phyloP scores from a whole-genome alignment of 2,888 invertebrate species.

The Brachypterus glaber region DNA sequence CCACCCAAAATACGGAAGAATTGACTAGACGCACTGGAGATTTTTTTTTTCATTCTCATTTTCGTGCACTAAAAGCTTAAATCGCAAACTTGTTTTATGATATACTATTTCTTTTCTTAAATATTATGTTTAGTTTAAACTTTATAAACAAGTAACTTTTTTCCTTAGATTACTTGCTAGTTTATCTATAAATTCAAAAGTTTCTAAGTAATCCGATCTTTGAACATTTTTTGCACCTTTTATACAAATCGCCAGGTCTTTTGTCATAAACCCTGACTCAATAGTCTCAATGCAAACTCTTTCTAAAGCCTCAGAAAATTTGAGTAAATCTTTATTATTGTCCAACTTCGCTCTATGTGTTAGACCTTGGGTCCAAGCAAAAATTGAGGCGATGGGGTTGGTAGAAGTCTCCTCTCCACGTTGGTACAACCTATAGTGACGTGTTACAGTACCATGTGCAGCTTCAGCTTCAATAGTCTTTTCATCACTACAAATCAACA shows the following conservation, averaged over 20 bases:
- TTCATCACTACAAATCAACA: conserved; percentile 93
- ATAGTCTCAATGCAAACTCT: conserved; percentile 90
- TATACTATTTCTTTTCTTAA: too few species aligned
- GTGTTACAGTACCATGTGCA: conserved; percentile 77
- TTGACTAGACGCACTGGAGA: too few species aligned
- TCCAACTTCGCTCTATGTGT: conserved; percentile 92
- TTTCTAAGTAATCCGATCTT: conserved; percentile 83
- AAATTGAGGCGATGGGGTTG: conserved; percentile 97
- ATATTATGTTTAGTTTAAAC: too few species aligned
- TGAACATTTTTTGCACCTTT: conserved; percentile 79
- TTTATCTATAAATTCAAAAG: conserved; percentile 94
- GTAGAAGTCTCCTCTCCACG: conserved; percentile 98
- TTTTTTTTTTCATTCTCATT: too few species aligned
- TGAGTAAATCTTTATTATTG: conserved; percentile 61
- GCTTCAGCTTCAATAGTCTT: conserved; percentile 98
- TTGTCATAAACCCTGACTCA: conserved; percentile 92
- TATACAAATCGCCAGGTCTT: conserved; percentile 96
- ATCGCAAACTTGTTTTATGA: too few species aligned
- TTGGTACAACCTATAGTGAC: conserved; percentile 59
- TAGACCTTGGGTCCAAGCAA: conserved; percentile 90
- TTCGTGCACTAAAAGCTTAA: too few species aligned
- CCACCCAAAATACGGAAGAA: too few species aligned
- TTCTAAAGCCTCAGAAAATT: conserved; percentile 82
- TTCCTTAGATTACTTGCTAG: conserved; percentile 79
- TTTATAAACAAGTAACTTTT: too few species aligned